Evolutionary conservation across 2,888 invertebrate species (phyloP).

Genomic region (Brenthis daphne): DNA sequence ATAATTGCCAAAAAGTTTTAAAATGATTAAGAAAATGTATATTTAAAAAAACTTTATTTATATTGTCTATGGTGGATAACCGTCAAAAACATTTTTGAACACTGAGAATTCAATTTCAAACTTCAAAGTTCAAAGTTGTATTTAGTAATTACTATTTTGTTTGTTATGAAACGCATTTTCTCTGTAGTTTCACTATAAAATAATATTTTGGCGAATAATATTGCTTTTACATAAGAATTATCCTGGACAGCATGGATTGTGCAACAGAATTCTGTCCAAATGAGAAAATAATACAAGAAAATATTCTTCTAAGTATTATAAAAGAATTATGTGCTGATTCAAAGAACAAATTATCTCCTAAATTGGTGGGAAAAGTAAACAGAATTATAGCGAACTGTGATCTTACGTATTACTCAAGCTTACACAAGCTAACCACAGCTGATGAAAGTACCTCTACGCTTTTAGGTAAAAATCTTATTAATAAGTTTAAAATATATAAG

Average conservation of each 20-base stretch:
- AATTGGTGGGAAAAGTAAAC: slow-evolving; percentile 64
- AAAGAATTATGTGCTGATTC: slow-evolving; percentile 62
- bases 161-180: neutral
- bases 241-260: slow-evolving; percentile 56
- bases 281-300: slow-evolving; percentile 58
- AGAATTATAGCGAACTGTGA: slow-evolving; percentile 71
- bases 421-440: slow-evolving; percentile 67
- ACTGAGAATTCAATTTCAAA: neutral
- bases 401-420: slow-evolving; percentile 64
- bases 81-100: neutral
- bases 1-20: no score
- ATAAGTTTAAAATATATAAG: neutral
- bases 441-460: slow-evolving; percentile 71
- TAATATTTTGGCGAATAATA: neutral
- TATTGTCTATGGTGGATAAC: neutral
- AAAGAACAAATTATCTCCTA: slow-evolving; percentile 53
- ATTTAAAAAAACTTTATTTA: neutral
- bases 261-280: slow-evolving; percentile 52
- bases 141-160: no score
- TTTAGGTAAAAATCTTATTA: slow-evolving; percentile 55
- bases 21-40: no score
- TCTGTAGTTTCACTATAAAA: neutral
- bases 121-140: neutral
- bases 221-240: neutral
- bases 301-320: slow-evolving; percentile 63